Percentiles rank a stretch among this genome's conserved stretches.
Evolutionary conservation across 2,888 invertebrate species (phyloP).

Genomic region (Synanthedon andrenaeformis): DNA sequence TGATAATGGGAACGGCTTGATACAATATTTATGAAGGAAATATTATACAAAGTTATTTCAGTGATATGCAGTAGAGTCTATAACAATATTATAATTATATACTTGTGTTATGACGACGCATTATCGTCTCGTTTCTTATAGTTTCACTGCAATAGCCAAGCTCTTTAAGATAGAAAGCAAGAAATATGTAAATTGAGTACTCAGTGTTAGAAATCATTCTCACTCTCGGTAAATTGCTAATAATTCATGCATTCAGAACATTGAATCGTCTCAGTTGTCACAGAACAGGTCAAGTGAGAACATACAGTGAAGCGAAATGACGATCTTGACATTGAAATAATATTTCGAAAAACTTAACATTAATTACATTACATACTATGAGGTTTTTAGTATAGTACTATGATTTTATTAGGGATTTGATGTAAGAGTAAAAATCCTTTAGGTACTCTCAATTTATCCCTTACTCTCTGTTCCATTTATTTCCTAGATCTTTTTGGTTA

Average conservation of each 20-base stretch:
- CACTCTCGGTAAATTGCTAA: conserved; percentile 41
- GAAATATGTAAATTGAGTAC: conserved; percentile 40
- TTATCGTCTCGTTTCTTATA: not conserved
- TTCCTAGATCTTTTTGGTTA: no score
- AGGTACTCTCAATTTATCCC: no score
- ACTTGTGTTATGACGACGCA: not conserved
- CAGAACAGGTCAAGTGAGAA: conserved; percentile 17
- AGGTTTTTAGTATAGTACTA: no score
- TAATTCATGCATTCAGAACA: conserved; percentile 48
- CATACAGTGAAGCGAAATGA: not conserved
- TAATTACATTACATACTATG: no score
- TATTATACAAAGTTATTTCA: not conserved
- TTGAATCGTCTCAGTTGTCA: conserved; percentile 23
- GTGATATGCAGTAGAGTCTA: no score
- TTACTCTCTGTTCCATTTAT: no score
- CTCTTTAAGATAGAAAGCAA: conserved; percentile 33
- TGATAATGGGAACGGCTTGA: conserved; percentile 1
- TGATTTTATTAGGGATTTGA: no score
- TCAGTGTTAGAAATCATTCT: conserved; percentile 35
- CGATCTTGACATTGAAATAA: not conserved
- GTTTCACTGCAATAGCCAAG: not conserved
- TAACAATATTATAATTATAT: no score
- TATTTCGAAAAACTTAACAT: not conserved
- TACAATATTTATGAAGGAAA: conserved; percentile 1
- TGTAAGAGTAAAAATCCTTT: no score